Percentiles rank a stretch among this genome's conserved stretches.
These are phyloP conservation scores for Brachyptera putata DNA, from an alignment of 2,888 invertebrate genomes.

Conservation along the genomic window DNA sequence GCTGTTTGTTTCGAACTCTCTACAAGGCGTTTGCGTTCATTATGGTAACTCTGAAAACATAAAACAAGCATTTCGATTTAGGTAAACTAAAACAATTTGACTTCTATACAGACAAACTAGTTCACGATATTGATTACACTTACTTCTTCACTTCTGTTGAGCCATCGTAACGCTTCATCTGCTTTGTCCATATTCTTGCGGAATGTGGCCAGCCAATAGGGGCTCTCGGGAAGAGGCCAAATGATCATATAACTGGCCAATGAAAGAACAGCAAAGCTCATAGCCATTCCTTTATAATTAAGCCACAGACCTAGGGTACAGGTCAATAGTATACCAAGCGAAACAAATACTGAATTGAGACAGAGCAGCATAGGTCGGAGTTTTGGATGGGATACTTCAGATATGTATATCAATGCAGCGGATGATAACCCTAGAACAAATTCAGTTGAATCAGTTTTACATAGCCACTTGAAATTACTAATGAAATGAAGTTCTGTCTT, in stretches of 20 bases:
- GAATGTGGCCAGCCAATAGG: conserved; percentile 49
- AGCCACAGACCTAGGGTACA: conserved; percentile 49
- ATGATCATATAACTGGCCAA: conserved; percentile 42
- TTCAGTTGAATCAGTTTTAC: background rate
- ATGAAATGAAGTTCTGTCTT: background rate
- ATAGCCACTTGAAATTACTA: background rate
- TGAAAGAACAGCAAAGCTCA: conserved; percentile 45
- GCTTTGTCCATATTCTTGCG: conserved; percentile 37
- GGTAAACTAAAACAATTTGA: no score
- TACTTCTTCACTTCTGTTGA: conserved; percentile 46
- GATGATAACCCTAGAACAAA: conserved; percentile 49
- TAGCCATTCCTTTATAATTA: conserved; percentile 50
- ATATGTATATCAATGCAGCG: conserved; percentile 53
- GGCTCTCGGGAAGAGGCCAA: conserved; percentile 53
- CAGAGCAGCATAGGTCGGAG: conserved; percentile 53
- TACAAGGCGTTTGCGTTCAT: background rate
- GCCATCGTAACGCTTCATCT: conserved; percentile 45
- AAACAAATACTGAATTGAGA: conserved; percentile 55
- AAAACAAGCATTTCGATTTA: background rate
- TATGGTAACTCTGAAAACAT: conserved; percentile 21
- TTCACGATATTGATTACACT: no score
- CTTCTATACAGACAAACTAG: no score
- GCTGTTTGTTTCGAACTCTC: background rate
- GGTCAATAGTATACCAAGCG: conserved; percentile 54
- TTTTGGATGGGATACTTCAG: conserved; percentile 53